Base-by-base conservation (phyloP, 2,888 invertebrate genomes). In the Watsonalla binaria region DNA sequence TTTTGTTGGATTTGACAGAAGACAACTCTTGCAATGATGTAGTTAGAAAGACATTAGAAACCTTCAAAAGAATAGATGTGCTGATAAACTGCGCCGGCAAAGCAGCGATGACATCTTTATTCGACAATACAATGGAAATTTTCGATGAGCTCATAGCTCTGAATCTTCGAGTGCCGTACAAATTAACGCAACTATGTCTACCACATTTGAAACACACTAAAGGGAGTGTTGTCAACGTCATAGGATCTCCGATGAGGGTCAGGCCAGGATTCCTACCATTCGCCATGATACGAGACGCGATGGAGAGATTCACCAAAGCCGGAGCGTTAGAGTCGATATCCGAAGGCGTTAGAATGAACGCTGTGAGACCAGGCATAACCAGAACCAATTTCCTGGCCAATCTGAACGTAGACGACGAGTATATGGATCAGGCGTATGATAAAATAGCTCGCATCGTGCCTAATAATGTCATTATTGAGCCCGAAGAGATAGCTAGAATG, bases 261-360 rank as follows among this genome's bases (percentile, higher is more conserved):
- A 68, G 78, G 45, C 84, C 83, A 2, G 84, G 84, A 0, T 79
- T 83, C 33, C 50, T 82, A 15, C 74, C 77, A 0, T 77, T 72
- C 34, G 67, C 72, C 0, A 83, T 84, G 78, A 72, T 79, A 7
- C 62, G 67, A 54, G 80, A 80, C 45, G 84, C 83, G 0, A 46
- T 84, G 52, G 80, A 82, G 46, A 68, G 72, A 33, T 84, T 86
- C 54, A 84, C 84, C 0, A 77, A 74, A 47, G 68, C 77, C 0
- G 82, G 79, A 4, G 79, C 79, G 2, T 57, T 80, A 6, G 85
- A 86, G 57, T 54, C 84, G n/a, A 76, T 75, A 0, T 63, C 70
- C 0, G 83, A 80, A 54, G 84, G 82, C 0, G 70, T 85, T 0
- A 70, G 82, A 51, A 83, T 86, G 76, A 86, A 84, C 47, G 82